phyloP scores from a whole-genome alignment of 1,140 invertebrate species.

The Drosophila asahinai region DNA sequence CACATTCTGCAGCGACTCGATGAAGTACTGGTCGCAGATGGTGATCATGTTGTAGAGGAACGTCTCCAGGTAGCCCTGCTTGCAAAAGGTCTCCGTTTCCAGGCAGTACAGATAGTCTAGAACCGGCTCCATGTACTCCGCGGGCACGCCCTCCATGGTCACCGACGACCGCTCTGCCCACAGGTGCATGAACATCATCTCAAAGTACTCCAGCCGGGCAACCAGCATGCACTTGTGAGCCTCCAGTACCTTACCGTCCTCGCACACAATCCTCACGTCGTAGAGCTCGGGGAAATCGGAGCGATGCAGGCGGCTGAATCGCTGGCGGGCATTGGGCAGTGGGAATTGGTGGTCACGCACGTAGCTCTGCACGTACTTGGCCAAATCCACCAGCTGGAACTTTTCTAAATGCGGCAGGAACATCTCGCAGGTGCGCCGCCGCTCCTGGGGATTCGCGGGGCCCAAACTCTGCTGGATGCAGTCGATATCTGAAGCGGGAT shows the following conservation, averaged over 20 bases:
- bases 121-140: constrained; percentile 86
- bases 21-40: constrained; percentile 89
- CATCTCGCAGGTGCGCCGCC: constrained; percentile 50
- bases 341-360: constrained; percentile 44
- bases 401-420: constrained; percentile 64
- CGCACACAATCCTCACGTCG: constrained; percentile 87
- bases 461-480: constrained; percentile 73
- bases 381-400: constrained; percentile 59
- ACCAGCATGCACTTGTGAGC: constrained; percentile 91
- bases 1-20: constrained; percentile 87
- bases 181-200: constrained; percentile 88
- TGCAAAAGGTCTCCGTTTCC: constrained; percentile 85
- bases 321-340: constrained; percentile 30
- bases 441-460: constrained; percentile 46
- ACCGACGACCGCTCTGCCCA: constrained; percentile 88
- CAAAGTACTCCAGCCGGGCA: constrained; percentile 90
- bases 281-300: constrained; percentile 86
- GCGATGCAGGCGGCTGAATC: constrained; percentile 59
- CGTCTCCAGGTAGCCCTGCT: constrained; percentile 85
- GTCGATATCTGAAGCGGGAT: constrained; percentile 63
- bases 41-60: constrained; percentile 88
- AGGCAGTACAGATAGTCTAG: constrained; percentile 89
- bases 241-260: constrained; percentile 86
- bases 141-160: constrained; percentile 68
- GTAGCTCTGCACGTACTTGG: constrained; percentile 55